A percentile compares a stretch with the other conserved stretches of the same genome.
These are phyloP conservation scores for Paracanthobrama guichenoti DNA, from an alignment of 2,113 vertebrate species.

Conservation along the genomic window DNA sequence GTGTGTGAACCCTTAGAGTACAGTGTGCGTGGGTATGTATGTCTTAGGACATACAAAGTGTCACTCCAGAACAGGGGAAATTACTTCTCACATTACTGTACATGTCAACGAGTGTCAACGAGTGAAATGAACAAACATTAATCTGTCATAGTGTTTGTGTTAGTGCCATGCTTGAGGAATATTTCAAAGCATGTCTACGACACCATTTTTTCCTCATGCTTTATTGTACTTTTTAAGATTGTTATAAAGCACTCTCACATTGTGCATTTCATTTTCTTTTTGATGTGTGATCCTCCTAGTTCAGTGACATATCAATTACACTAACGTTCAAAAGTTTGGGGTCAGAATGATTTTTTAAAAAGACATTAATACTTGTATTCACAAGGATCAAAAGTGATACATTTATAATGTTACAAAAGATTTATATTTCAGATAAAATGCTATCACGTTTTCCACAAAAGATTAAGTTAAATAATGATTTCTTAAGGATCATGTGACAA, in stretches of 20 bases:
- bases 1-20: slow-evolving; percentile 38
- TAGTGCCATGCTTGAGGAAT: slow-evolving; percentile 19
- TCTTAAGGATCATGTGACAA: too few species aligned
- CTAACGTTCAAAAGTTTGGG: too few species aligned
- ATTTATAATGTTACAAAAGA: background rate
- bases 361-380: too few species aligned
- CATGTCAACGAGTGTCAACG: background rate
- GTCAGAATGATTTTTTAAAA: too few species aligned
- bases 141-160: slow-evolving; percentile 23
- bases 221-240: background rate
- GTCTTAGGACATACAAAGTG: slow-evolving; percentile 18
- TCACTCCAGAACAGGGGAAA: slow-evolving; percentile 32
- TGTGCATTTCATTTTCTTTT: too few species aligned
- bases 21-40: background rate
- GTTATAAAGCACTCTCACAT: background rate
- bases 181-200: slow-evolving; percentile 13
- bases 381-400: too few species aligned
- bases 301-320: too few species aligned
- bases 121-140: slow-evolving; percentile 24
- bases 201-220: background rate
- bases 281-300: too few species aligned
- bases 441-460: too few species aligned
- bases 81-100: slow-evolving; percentile 9
- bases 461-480: too few species aligned
- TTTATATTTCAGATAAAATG: background rate